phyloP scores from a whole-genome alignment of 2,797 vertebrate species.

The Loriculus beryllinus region DNA sequence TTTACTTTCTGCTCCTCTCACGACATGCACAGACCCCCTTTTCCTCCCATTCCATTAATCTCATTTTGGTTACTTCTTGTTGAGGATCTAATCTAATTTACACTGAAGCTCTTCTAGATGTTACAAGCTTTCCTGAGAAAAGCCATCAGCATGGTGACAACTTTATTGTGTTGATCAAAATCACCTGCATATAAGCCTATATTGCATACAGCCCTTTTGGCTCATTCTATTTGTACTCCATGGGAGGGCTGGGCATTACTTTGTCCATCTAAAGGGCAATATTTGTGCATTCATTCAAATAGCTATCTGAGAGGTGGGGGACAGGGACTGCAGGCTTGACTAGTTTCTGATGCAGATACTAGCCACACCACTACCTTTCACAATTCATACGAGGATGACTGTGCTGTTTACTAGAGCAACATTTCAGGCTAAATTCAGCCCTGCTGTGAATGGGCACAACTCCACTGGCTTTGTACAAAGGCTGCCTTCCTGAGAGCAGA shows the following conservation, averaged over 20 bases:
- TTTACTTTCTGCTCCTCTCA: neutral
- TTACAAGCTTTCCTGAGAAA: neutral
- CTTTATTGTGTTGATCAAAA: neutral
- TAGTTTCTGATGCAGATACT: neutral
- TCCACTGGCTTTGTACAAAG: slow-evolving; percentile 11
- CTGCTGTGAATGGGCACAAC: slow-evolving; percentile 17
- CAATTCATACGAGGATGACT: neutral
- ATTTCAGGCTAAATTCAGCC: slow-evolving; percentile 34
- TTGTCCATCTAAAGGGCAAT: neutral
- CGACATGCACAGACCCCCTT: neutral
- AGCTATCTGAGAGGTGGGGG: neutral
- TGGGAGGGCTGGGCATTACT: neutral
- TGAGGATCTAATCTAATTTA: neutral
- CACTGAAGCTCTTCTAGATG: neutral
- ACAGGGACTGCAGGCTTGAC: neutral
- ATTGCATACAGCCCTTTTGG: neutral
- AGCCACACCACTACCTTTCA: neutral
- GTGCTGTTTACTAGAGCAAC: neutral
- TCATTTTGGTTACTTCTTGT: neutral
- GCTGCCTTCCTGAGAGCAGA: slow-evolving; percentile 37
- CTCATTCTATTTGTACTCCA: neutral
- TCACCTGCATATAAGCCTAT: neutral
- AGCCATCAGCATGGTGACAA: neutral
- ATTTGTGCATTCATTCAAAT: neutral
- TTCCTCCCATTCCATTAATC: neutral